Conservation (phyloP, 2,797 vertebrate species). For the Hipposideros larvatus region DNA sequence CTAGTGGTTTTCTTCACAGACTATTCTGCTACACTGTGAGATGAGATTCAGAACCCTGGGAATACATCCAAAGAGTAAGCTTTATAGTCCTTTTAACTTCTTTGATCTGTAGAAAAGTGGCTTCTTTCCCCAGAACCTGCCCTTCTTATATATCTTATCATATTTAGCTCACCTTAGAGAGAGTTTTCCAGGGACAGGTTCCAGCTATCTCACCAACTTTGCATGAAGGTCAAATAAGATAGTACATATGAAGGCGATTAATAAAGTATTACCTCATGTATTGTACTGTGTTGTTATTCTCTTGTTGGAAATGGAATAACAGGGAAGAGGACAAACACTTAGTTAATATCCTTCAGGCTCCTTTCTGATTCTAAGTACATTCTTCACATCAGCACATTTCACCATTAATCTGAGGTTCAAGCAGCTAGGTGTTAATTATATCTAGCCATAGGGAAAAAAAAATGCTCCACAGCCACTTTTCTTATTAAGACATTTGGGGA, state of each 20-base stretch:
- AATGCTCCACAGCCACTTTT: not conserved
- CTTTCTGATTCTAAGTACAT: not conserved
- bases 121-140: not conserved
- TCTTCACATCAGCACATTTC: not conserved
- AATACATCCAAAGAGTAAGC: constrained; percentile 20
- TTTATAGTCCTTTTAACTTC: not conserved
- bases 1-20: not conserved
- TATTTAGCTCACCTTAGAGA: not conserved
- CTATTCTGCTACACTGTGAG: not conserved
- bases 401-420: not conserved
- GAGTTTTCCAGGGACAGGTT: not conserved
- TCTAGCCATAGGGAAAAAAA: not conserved
- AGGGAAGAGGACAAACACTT: not conserved
- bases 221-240: not conserved
- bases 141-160: not conserved
- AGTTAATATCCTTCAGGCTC: not conserved
- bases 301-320: not conserved
- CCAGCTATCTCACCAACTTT: not conserved
- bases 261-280: not conserved
- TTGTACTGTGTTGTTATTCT: not conserved
- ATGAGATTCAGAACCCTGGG: not conserved
- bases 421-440: not conserved
- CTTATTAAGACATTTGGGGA: not conserved
- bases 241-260: not conserved
- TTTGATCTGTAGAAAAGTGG: not conserved